phyloP scores from a whole-genome alignment of 1,140 invertebrate genomes.

The Papilio aristodemus region DNA sequence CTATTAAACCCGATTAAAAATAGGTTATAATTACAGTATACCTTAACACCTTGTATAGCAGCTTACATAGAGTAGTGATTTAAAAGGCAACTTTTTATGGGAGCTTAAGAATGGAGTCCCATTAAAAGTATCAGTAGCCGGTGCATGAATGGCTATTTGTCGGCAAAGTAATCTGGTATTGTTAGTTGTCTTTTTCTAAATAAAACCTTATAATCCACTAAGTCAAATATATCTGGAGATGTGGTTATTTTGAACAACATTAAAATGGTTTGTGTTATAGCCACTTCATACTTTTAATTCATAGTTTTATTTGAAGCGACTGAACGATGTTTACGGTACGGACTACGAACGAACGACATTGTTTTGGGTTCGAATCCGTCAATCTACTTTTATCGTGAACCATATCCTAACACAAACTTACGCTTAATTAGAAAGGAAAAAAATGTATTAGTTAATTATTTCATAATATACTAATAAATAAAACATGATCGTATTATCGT shows the following conservation, averaged over 20 bases:
- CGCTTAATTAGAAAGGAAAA: too few relatives aligned
- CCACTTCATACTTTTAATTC: conserved; percentile 16
- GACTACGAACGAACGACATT: too few relatives aligned
- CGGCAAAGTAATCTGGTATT: conserved; percentile 46
- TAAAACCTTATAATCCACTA: conserved; percentile 50
- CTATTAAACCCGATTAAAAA: background rate
- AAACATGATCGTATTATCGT: too few relatives aligned
- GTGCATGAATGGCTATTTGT: conserved; percentile 65
- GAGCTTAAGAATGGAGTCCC: conserved; percentile 45
- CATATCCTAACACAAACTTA: too few relatives aligned
- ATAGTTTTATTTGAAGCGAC: conserved; percentile 1
- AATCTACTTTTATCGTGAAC: background rate
- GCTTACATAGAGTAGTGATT: conserved; percentile 36
- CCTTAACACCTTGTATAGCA: conserved; percentile 50
- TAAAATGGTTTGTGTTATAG: conserved; percentile 25
- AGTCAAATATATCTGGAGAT: conserved; percentile 30
- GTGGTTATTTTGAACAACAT: conserved; percentile 20
- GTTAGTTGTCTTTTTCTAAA: conserved; percentile 39
- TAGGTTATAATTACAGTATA: background rate
- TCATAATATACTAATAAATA: too few relatives aligned
- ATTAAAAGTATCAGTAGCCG: conserved; percentile 59
- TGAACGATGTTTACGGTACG: too few relatives aligned
- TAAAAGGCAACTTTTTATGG: conserved; percentile 47
- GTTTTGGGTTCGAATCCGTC: background rate
- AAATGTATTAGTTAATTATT: too few relatives aligned